Conservation (phyloP, 2,113 vertebrate species). For the Paramormyrops kingsleyae region DNA sequence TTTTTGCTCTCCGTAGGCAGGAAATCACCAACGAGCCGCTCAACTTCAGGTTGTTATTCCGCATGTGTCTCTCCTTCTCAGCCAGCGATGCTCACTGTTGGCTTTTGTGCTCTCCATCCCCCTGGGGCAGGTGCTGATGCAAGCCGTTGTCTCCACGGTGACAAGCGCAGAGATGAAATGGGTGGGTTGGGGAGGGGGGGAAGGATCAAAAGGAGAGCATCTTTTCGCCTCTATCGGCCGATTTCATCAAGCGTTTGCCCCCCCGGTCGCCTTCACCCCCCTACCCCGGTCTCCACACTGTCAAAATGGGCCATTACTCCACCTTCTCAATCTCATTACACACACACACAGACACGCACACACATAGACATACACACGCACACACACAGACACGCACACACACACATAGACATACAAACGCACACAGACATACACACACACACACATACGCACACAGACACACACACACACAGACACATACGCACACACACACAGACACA, state of each 20-base stretch:
- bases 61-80: neutral
- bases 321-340: neutral
- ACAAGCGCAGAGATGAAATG: constrained; percentile 57
- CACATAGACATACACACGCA: neutral
- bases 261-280: neutral
- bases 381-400: neutral
- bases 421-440: neutral
- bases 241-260: neutral
- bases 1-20: neutral
- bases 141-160: constrained; percentile 58
- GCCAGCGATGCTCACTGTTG: constrained; percentile 42
- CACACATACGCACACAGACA: neutral
- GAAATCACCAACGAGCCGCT: neutral
- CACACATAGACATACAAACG: too few species aligned
- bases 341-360: neutral
- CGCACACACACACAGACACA: neutral
- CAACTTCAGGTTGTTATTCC: neutral
- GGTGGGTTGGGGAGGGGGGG: constrained; percentile 45
- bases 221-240: neutral
- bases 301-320: neutral
- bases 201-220: constrained; percentile 43
- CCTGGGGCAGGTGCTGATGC: constrained; percentile 54
- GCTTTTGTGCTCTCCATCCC: constrained; percentile 27
- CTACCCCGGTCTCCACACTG: neutral
- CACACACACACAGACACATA: neutral